Evolutionary conservation across 23 tunicate genomes (phyloP), one percentile per base, ranked within the genome.

Genomic region (Oikopleura albicans): DNA sequence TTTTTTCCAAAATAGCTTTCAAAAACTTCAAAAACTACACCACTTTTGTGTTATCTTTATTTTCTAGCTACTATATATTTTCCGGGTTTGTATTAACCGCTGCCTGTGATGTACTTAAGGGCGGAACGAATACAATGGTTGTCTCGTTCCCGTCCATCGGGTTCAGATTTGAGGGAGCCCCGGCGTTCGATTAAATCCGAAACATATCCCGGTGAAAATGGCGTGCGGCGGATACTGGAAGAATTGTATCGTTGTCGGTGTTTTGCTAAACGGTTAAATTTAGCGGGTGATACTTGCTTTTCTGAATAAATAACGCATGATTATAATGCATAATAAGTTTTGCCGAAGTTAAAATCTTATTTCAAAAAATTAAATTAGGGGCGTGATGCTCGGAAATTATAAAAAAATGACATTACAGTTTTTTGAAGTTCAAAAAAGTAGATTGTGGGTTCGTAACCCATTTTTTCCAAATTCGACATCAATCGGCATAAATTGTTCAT

Each of bases 181-280:
- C 79, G 79, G 28, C 79, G 79, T 31, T 71, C 79, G 37, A 71
- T 71, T 2, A 71, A 37, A 2, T 71, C 79, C 33, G 79, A 71
- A 71, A 71, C 79, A 71, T 71, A 71, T 71, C 79, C 79, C 31
- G 79, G 79, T 12, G 35, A 16, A 71, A 31, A 34, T 12, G 79
- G 79, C 28, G 79, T 71, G 28, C 79, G 79, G 28, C 79, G 27
- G 37, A 71, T 71, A 31, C 37, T 22, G 28, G 79, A 71, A 22
- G 79, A 71, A 29, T 71, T 71, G 79, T 71, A 71, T 71, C 79
- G 27, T 37, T 71, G 79, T 71, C 79, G 28, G 4, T 34, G 36
- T 49, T 49, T 49, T 49, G 16, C 63, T 49, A 49, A 49, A 8
- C 12, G 22, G 12, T 49, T 8, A 49, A 49, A 49, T n/a, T n/a